These are phyloP conservation scores for Brachypodius melanocephalos DNA, from an alignment of 2,113 vertebrate genomes.

Conservation along the genomic window DNA sequence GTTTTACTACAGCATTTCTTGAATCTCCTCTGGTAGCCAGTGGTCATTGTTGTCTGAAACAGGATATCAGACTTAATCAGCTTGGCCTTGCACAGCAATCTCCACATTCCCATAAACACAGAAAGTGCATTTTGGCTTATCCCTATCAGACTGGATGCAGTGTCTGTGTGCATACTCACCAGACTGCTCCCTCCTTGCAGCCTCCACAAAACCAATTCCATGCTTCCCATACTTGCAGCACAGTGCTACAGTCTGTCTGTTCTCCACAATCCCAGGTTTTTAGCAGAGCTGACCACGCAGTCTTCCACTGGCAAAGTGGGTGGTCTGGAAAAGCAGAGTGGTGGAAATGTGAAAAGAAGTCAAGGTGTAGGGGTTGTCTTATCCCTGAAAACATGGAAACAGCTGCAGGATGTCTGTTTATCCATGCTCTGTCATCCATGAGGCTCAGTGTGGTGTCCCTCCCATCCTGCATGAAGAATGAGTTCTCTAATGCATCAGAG, in stretches of 20 bases:
- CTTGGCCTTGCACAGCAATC: neutral
- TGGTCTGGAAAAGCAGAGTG: neutral
- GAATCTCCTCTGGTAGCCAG: neutral
- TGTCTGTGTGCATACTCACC: neutral
- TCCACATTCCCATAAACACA: neutral
- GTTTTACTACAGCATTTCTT: neutral
- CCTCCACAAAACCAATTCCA: neutral
- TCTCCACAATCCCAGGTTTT: neutral
- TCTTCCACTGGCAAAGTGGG: neutral
- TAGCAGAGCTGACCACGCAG: rapidly evolving
- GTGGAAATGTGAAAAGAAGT: neutral
- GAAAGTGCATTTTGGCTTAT: neutral
- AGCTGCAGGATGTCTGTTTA: neutral
- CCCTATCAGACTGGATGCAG: neutral
- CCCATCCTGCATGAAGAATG: neutral
- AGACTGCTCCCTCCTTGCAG: neutral
- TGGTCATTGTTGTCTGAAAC: neutral
- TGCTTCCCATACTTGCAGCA: neutral
- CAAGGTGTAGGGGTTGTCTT: neutral
- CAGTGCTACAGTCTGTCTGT: neutral
- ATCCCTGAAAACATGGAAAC: neutral
- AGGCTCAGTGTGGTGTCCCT: neutral
- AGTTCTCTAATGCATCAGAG: neutral
- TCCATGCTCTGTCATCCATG: rapidly evolving
- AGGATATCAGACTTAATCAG: neutral